Base-by-base conservation (phyloP, 2,797 vertebrate genomes). In the Phoxinus dragarum region DNA sequence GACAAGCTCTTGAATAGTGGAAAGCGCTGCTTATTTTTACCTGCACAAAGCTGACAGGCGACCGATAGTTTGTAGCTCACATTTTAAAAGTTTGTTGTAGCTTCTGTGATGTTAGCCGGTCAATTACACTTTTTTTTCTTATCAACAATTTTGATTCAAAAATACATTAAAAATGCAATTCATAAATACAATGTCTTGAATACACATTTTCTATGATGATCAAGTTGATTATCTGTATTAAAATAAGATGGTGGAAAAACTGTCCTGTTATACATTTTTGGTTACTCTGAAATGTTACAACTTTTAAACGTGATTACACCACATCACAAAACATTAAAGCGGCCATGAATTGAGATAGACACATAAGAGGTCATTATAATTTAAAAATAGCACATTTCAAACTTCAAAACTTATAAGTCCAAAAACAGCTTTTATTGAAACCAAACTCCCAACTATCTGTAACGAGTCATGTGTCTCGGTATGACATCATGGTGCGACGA, bases 11-110 rank as follows among this genome's bases (percentile, higher is more conserved):
- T 91, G 92, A 93, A 92, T 93, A 90, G 69, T 80, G 89, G 89
- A 89, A 85, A 67, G 59, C 84, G 84, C 6, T 84, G 89, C 90
- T 92, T 91, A 89, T 93, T 93, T 93, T 92, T 91, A 94, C 93
- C 93, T 94, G 92, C 82, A 86, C 82, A 84, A 80, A 77, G 86
- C 82, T 80, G 82, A 90, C 88, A 11, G 59, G 87, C 86, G 86
- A 86, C 66, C 73, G 52, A 7, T 92, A 74, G 11, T 73, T 74
- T 80, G 49, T 72, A 52, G 67, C 5, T n/a, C 3, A 42, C 66
- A 44, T 56, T 59, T 56, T 16, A 47, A 78, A 79, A 9, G 47
- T 8, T 1, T 19, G 7, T 1, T 19, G 7, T 31, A 44, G 21
- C n/a, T 11, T 76, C 34, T 38, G 52, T n/a, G 21, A 76, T 16